phyloP scores from a whole-genome alignment of 2,888 invertebrate species.

The Altica lythri region DNA sequence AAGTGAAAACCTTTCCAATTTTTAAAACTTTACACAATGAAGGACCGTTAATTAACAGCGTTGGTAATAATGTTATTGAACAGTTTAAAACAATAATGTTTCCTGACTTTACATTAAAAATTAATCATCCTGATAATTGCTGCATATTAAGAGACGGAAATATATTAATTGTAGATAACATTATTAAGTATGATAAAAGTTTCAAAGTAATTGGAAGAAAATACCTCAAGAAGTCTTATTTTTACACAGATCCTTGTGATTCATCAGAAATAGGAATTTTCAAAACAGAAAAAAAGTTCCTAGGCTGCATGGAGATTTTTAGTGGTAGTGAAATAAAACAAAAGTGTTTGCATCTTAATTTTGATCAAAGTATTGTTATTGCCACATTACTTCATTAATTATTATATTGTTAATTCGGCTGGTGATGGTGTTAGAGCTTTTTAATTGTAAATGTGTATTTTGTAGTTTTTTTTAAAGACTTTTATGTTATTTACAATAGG shows the following conservation, averaged over 20 bases:
- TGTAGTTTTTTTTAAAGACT: too few species aligned
- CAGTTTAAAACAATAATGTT: background rate
- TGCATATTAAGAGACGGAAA: constrained; percentile 1
- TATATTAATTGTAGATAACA: background rate
- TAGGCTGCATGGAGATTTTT: too few species aligned
- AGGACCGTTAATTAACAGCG: background rate
- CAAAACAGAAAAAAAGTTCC: background rate
- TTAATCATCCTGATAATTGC: constrained; percentile 1
- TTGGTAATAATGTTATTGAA: background rate
- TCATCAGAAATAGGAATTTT: background rate
- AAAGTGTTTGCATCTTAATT: too few species aligned
- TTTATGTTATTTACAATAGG: too few species aligned
- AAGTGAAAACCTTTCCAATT: background rate
- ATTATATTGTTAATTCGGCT: too few species aligned
- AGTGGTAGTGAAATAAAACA: too few species aligned
- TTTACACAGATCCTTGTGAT: background rate
- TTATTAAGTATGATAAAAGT: background rate
- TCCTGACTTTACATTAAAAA: background rate
- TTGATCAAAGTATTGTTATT: too few species aligned
- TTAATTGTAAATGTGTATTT: too few species aligned
- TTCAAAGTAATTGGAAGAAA: constrained; percentile 6
- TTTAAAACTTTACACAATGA: background rate
- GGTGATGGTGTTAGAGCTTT: too few species aligned
- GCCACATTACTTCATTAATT: too few species aligned
- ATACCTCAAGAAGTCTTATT: constrained; percentile 13